Evolutionary conservation across 1,140 invertebrate species (phyloP).

Genomic region (Colletes latitarsis): DNA sequence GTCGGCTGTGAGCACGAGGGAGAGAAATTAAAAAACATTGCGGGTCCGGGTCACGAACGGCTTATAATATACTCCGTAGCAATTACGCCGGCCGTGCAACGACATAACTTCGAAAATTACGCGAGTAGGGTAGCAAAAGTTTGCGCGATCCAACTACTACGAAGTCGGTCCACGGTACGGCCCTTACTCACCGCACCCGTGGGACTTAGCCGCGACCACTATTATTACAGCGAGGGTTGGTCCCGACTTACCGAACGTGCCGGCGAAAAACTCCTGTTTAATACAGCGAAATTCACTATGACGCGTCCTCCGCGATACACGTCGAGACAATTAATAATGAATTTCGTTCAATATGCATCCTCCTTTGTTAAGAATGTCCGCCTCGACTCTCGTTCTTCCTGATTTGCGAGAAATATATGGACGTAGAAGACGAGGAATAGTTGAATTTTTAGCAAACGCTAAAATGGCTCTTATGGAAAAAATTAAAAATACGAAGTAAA

Average conservation of each 20-base stretch:
- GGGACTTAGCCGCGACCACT: slow-evolving; percentile 64
- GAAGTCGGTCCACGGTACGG: slow-evolving; percentile 70
- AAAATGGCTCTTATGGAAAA: no score
- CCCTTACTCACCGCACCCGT: slow-evolving; percentile 70
- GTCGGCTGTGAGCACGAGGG: no score
- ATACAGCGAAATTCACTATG: slow-evolving; percentile 66
- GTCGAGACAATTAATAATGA: slow-evolving; percentile 58
- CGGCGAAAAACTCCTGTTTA: slow-evolving; percentile 67
- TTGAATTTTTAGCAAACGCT: no score
- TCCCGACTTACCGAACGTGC: slow-evolving; percentile 66
- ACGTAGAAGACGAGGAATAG: no score
- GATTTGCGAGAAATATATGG: not conserved
- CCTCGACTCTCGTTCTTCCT: slow-evolving; percentile 8
- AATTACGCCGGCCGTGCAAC: slow-evolving; percentile 66
- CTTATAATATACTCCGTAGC: slow-evolving; percentile 68
- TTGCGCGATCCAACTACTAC: slow-evolving; percentile 69
- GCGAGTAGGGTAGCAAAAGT: slow-evolving; percentile 70
- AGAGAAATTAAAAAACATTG: slow-evolving; percentile 64
- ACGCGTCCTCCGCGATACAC: slow-evolving; percentile 50
- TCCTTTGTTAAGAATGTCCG: slow-evolving; percentile 55
- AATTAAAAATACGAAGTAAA: no score
- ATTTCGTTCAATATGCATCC: slow-evolving; percentile 58
- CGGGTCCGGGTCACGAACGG: slow-evolving; percentile 61
- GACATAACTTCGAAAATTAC: slow-evolving; percentile 71
- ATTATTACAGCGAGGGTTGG: slow-evolving; percentile 63